A percentile compares a stretch with the other conserved stretches of the same genome.
Conservation (phyloP, 2,888 invertebrate genomes). For the Eubasilissa splendida region DNA sequence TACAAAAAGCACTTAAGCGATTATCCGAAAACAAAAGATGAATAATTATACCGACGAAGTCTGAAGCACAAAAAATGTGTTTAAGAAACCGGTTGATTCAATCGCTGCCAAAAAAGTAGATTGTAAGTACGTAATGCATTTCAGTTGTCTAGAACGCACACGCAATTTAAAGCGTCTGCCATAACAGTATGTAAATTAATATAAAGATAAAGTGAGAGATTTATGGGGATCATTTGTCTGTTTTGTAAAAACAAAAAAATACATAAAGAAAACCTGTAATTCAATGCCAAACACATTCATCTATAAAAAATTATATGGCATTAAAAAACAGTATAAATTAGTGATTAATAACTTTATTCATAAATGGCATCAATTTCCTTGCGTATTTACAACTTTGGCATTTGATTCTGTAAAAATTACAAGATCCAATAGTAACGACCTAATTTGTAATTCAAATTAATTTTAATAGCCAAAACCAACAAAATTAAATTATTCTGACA, state of each 20-base stretch:
- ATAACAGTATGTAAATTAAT: background rate
- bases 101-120: too few relatives aligned
- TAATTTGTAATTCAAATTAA: constrained; percentile 22
- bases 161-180: background rate
- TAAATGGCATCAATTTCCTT: constrained; percentile 11
- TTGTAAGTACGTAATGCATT: too few relatives aligned
- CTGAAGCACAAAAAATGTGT: too few relatives aligned
- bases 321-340: background rate
- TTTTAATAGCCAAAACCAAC: background rate
- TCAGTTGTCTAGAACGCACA: background rate
- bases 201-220: background rate
- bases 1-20: too few relatives aligned
- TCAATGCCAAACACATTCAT: background rate
- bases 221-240: background rate
- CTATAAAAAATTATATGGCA: background rate
- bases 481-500: background rate
- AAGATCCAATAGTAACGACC: constrained; percentile 11
- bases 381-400: constrained; percentile 5
- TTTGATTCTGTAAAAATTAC: background rate
- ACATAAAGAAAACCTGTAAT: constrained; percentile 16
- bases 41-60: too few relatives aligned
- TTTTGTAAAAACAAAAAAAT: background rate
- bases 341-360: constrained; percentile 21
- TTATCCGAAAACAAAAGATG: too few relatives aligned
- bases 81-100: too few relatives aligned